A percentile compares a stretch with the other conserved stretches of the same genome.
phyloP scores from a whole-genome alignment of 64 coral and sea anemone species.

The Actinia tenebrosa region DNA sequence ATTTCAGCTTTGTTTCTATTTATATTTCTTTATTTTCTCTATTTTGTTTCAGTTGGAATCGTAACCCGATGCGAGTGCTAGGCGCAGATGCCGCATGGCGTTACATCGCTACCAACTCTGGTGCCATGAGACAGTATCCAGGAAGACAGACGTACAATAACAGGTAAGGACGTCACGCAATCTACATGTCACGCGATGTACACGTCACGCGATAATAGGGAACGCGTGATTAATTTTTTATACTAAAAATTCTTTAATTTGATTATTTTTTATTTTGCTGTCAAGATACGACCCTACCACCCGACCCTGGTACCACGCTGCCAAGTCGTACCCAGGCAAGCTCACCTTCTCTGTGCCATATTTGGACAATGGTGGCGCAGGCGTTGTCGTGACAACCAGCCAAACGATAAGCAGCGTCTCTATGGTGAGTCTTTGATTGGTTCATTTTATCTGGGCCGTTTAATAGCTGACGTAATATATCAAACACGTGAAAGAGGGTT shows the following conservation, averaged over 20 bases:
- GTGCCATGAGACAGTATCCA: conserved; percentile 85
- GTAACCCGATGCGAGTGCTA: conserved; percentile 74
- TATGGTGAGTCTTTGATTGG: conserved; percentile 51
- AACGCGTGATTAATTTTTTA: no score
- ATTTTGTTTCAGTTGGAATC: conserved; percentile 57
- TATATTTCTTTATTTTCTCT: no score
- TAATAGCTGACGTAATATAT: no score
- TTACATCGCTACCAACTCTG: conserved; percentile 83
- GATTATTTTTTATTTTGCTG: neutral
- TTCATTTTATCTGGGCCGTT: no score
- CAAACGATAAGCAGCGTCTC: conserved; percentile 88
- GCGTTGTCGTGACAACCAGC: conserved; percentile 81
- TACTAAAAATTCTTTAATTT: neutral
- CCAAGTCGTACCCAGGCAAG: conserved; percentile 82
- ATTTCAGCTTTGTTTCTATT: no score
- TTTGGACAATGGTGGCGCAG: conserved; percentile 81
- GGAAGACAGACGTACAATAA: conserved; percentile 87
- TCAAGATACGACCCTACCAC: conserved; percentile 74
- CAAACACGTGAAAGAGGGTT: no score
- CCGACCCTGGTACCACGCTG: conserved; percentile 77
- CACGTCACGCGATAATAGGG: neutral
- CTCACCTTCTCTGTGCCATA: conserved; percentile 83
- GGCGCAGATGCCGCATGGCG: conserved; percentile 77
- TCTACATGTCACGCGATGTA: neutral
- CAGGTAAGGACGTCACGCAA: conserved; percentile 15